These are phyloP conservation scores for Ctenochaetus hawaiiensis DNA, from an alignment of 2,797 vertebrate species.

Conservation along the genomic window DNA sequence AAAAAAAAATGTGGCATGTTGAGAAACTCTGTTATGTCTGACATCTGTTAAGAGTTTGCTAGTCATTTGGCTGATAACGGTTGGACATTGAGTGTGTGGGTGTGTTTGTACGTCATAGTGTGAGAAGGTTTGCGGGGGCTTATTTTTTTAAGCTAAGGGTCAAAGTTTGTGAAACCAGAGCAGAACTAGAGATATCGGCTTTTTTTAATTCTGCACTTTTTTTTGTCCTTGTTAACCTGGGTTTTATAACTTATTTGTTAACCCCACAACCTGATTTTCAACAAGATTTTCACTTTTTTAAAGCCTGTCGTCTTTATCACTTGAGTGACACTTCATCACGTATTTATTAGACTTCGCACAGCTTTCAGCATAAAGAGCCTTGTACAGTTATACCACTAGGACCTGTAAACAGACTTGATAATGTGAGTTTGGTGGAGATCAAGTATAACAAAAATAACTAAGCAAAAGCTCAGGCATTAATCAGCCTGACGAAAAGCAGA, in stretches of 20 bases:
- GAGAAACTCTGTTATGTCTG: conserved; percentile 46
- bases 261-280: not conserved
- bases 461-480: too few species aligned
- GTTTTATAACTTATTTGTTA: not conserved
- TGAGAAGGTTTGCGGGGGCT: conserved; percentile 12
- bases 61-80: conserved; percentile 34
- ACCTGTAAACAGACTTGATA: not conserved
- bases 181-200: not conserved
- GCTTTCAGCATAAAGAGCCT: too few species aligned
- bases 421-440: too few species aligned
- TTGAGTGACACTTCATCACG: not conserved
- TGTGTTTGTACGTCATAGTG: conserved; percentile 13
- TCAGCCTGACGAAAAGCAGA: too few species aligned
- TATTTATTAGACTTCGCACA: not conserved
- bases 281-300: not conserved
- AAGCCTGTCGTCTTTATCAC: not conserved
- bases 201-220: not conserved
- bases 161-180: not conserved
- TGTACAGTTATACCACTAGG: not conserved
- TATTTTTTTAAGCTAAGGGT: not conserved
- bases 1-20: not conserved
- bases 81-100: not conserved
- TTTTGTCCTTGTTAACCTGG: not conserved
- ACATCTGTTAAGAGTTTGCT: conserved; percentile 49
- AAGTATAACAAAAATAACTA: too few species aligned